Evolutionary conservation across 1,140 invertebrate genomes (phyloP).

Genomic region (Drosophila pruinosa): DNA sequence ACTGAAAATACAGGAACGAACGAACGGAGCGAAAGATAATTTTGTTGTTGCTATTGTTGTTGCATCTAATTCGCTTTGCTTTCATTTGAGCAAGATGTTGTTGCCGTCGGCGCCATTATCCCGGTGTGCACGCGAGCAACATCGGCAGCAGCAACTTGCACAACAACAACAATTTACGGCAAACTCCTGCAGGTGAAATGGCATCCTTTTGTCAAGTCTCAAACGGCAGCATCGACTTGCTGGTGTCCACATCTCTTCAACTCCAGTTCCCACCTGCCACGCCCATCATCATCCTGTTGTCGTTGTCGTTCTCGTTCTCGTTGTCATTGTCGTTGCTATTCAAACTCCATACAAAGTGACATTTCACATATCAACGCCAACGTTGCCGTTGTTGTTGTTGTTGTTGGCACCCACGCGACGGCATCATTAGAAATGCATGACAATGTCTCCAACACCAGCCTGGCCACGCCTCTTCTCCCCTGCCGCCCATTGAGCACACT

Average conservation of each 20-base stretch:
- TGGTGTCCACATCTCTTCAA: neutral
- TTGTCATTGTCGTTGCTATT: constrained; percentile 71
- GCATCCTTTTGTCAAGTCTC: constrained; percentile 73
- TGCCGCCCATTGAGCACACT: neutral
- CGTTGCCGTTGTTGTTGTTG: neutral
- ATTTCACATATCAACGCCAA: constrained; percentile 73
- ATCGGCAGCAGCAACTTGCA: constrained; percentile 18
- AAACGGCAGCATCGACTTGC: constrained; percentile 47
- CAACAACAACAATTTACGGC: constrained; percentile 65
- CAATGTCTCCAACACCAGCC: constrained; percentile 53
- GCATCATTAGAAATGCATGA: constrained; percentile 81
- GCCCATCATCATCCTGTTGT: constrained; percentile 34
- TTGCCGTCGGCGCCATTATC: constrained; percentile 48
- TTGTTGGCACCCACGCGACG: constrained; percentile 29
- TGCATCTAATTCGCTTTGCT: constrained; percentile 69
- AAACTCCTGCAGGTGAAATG: constrained; percentile 69
- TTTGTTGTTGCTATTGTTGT: constrained; percentile 47
- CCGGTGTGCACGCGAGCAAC: constrained; percentile 31
- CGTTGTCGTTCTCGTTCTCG: constrained; percentile 32
- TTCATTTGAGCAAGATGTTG: constrained; percentile 60
- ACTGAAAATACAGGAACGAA: constrained; percentile 51
- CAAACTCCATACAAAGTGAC: constrained; percentile 76
- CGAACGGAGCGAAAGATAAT: constrained; percentile 62
- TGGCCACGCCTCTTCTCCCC: constrained; percentile 43
- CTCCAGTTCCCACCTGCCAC: neutral